Percentiles rank a stretch among this genome's conserved stretches.
Conservation (phyloP, 2,797 vertebrate species). For the Selene dorsalis region DNA sequence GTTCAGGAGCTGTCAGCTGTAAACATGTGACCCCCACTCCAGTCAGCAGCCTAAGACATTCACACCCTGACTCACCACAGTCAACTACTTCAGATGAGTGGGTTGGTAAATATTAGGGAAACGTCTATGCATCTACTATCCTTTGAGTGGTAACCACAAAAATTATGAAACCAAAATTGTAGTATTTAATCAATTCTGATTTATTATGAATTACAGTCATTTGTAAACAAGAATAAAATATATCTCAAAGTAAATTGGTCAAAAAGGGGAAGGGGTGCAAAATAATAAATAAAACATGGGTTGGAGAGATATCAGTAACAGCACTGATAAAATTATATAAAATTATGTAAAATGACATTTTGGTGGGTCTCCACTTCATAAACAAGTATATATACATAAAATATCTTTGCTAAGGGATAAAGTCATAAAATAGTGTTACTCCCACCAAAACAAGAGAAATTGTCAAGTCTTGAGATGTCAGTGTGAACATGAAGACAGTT, state of each 20-base stretch:
- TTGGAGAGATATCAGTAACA: slow-evolving; percentile 30
- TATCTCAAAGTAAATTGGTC: slow-evolving; percentile 61
- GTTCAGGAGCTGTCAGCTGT: too few species aligned
- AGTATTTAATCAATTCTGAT: slow-evolving; percentile 67
- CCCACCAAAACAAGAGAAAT: slow-evolving; percentile 34
- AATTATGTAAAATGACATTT: slow-evolving; percentile 59
- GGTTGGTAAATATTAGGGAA: not conserved
- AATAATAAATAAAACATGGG: slow-evolving; percentile 78
- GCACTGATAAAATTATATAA: slow-evolving; percentile 49
- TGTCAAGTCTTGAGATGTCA: slow-evolving; percentile 22
- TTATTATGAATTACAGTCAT: slow-evolving; percentile 76
- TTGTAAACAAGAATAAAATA: slow-evolving; percentile 62
- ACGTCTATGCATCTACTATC: not conserved
- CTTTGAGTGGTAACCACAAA: not conserved
- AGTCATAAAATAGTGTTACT: slow-evolving; percentile 41
- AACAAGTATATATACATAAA: slow-evolving; percentile 54
- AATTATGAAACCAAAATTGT: not conserved
- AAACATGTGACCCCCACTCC: too few species aligned
- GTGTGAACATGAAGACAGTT: slow-evolving; percentile 20
- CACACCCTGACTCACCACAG: too few species aligned
- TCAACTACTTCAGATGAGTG: too few species aligned
- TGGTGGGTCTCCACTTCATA: slow-evolving; percentile 19
- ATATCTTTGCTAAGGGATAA: slow-evolving; percentile 40
- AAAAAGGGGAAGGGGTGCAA: slow-evolving; percentile 44
- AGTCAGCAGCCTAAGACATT: too few species aligned